A percentile compares a stretch with the other conserved stretches of the same genome.
phyloP scores from a whole-genome alignment of 1,140 invertebrate species.

The Leptonema lineaticorne region DNA sequence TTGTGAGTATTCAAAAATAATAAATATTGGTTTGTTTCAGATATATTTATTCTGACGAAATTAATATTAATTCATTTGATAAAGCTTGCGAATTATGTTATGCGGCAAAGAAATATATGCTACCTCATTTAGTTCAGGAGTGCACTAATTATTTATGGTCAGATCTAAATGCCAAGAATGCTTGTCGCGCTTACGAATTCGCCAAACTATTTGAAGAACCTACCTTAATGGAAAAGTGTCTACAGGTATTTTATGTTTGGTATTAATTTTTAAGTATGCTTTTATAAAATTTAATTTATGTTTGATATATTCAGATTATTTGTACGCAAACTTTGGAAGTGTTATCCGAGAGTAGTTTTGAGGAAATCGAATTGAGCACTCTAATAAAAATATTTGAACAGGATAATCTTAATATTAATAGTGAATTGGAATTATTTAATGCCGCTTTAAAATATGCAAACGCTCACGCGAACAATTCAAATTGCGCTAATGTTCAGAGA shows the following conservation, averaged over 20 bases:
- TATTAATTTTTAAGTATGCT: slow-evolving; percentile 9
- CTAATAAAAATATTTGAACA: slow-evolving; percentile 73
- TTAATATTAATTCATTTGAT: slow-evolving; percentile 76
- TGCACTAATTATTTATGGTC: slow-evolving; percentile 80
- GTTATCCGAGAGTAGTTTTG: slow-evolving; percentile 70
- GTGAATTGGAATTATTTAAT: slow-evolving; percentile 74
- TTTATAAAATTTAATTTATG: background rate
- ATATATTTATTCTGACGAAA: slow-evolving; percentile 81
- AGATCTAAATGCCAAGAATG: slow-evolving; percentile 75
- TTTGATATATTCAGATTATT: slow-evolving; percentile 61
- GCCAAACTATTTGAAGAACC: slow-evolving; percentile 81
- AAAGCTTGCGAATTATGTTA: slow-evolving; percentile 83
- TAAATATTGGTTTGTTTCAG: slow-evolving; percentile 49
- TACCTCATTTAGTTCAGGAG: slow-evolving; percentile 76
- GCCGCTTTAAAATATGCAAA: slow-evolving; percentile 69
- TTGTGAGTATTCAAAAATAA: background rate
- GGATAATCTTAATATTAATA: slow-evolving; percentile 68
- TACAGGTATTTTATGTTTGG: slow-evolving; percentile 56
- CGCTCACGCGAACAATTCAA: slow-evolving; percentile 34
- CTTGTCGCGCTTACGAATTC: slow-evolving; percentile 82
- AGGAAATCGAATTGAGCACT: slow-evolving; percentile 72
- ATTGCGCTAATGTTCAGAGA: slow-evolving; percentile 43
- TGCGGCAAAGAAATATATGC: slow-evolving; percentile 85
- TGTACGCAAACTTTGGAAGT: slow-evolving; percentile 74
- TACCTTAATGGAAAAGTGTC: slow-evolving; percentile 75